Evolutionary conservation across 1,140 invertebrate genomes (phyloP).

Genomic region (Hylaeus volcanicus): DNA sequence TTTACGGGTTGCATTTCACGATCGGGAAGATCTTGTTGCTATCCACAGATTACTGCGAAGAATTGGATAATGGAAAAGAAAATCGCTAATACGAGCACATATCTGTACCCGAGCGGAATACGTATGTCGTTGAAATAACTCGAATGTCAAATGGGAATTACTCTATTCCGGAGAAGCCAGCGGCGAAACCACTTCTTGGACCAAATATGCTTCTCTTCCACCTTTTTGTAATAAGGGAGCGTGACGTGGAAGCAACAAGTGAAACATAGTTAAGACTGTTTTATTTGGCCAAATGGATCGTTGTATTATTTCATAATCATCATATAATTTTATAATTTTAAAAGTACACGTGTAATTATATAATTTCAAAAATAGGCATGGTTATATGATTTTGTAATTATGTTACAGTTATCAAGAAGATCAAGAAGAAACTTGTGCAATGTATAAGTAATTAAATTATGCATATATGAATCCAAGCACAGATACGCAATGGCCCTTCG

Average conservation of each 20-base stretch:
- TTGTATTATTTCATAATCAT: no score
- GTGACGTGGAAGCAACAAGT: neutral
- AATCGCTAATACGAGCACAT: conserved; percentile 11
- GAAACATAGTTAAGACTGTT: neutral
- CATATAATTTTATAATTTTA: no score
- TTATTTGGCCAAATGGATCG: neutral
- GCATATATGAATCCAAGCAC: no score
- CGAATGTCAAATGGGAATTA: neutral
- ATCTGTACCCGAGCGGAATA: neutral
- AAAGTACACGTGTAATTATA: neutral
- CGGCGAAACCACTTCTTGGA: neutral
- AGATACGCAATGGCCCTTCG: no score
- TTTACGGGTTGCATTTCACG: conserved; percentile 52
- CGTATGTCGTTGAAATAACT: neutral
- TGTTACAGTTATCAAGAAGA: no score
- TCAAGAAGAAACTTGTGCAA: no score
- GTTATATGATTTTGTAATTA: no score
- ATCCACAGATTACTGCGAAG: conserved; percentile 30
- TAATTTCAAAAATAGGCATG: neutral
- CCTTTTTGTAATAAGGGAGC: neutral
- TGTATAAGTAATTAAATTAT: no score
- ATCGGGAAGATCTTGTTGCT: conserved; percentile 39
- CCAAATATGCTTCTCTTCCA: no score
- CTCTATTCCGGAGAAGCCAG: neutral
- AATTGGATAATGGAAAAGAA: conserved; percentile 26